Percentiles rank a stretch among this genome's conserved stretches.
Evolutionary conservation across 2,113 vertebrate species (phyloP).

Genomic region (Otus sunia): DNA sequence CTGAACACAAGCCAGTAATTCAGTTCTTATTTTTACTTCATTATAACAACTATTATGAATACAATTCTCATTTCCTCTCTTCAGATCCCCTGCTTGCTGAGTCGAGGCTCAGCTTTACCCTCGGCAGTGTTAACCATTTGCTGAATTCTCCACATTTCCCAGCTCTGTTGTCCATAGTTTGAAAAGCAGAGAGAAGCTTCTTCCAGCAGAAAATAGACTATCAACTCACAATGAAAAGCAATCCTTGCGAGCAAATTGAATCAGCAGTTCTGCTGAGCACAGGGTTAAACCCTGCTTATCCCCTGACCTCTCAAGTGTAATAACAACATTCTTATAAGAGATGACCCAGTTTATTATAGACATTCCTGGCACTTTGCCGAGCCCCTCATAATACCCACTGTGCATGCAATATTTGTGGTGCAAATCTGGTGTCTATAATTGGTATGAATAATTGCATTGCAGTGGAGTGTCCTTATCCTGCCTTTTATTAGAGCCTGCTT

Average conservation of each 20-base stretch:
- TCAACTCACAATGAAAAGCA: not conserved
- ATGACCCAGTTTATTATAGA: slow-evolving; percentile 38
- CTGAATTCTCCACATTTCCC: not conserved
- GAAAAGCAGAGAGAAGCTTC: not conserved
- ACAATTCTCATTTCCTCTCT: not conserved
- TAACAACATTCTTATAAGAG: slow-evolving; percentile 21
- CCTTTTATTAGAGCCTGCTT: not conserved
- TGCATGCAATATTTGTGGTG: slow-evolving; percentile 5
- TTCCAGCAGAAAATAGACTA: not conserved
- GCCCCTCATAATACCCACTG: not conserved
- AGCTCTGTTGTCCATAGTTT: not conserved
- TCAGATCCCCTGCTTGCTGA: not conserved
- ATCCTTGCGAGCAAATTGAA: not conserved
- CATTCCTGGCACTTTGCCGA: not conserved
- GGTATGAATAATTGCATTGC: slow-evolving; percentile 1
- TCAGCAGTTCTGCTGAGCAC: not conserved
- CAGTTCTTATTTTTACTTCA: not conserved
- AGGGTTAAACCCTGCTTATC: slow-evolving; percentile 42
- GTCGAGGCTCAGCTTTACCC: not conserved
- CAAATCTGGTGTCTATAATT: slow-evolving; percentile 20
- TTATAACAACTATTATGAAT: not conserved
- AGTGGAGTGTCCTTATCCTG: not conserved
- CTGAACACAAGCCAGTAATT: not conserved
- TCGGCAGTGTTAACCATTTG: not conserved
- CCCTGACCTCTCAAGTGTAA: slow-evolving; percentile 34